Evolutionary conservation across 1,140 invertebrate species (phyloP).

Genomic region (Caenorhabditis brenneri): DNA sequence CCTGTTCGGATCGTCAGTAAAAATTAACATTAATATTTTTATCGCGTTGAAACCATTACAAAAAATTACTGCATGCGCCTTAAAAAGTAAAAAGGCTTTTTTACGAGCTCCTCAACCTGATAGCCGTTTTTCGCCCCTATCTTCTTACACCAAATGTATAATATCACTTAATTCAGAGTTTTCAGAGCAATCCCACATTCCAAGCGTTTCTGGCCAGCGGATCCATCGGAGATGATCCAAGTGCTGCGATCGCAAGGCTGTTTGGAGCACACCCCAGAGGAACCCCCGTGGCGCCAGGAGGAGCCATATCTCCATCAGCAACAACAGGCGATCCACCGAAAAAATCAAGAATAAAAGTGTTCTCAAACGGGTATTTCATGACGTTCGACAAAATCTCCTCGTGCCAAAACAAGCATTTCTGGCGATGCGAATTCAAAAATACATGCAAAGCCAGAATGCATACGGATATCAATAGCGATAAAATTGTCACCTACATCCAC

Average conservation of each 20-base stretch:
- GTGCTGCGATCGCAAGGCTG: not conserved
- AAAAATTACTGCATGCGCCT: too few relatives aligned
- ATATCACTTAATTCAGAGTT: not conserved
- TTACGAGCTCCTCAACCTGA: too few relatives aligned
- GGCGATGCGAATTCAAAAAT: conserved; percentile 30
- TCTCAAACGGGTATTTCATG: conserved; percentile 4
- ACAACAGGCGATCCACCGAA: not conserved
- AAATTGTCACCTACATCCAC: not conserved
- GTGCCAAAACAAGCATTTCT: not conserved
- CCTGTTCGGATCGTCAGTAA: too few relatives aligned
- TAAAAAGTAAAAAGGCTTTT: too few relatives aligned
- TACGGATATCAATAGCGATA: not conserved
- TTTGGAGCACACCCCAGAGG: not conserved
- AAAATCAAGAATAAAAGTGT: not conserved
- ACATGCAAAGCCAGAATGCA: conserved; percentile 15
- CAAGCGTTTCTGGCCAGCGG: not conserved
- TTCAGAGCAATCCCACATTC: not conserved
- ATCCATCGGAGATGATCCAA: not conserved
- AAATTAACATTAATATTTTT: too few relatives aligned
- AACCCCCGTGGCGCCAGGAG: not conserved
- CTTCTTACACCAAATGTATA: too few relatives aligned
- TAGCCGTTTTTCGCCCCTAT: too few relatives aligned
- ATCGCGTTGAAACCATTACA: too few relatives aligned
- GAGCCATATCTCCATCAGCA: not conserved
- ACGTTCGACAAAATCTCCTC: not conserved